Base-by-base conservation (phyloP, 2,797 vertebrate species). In the Peromyscus attwateri region DNA sequence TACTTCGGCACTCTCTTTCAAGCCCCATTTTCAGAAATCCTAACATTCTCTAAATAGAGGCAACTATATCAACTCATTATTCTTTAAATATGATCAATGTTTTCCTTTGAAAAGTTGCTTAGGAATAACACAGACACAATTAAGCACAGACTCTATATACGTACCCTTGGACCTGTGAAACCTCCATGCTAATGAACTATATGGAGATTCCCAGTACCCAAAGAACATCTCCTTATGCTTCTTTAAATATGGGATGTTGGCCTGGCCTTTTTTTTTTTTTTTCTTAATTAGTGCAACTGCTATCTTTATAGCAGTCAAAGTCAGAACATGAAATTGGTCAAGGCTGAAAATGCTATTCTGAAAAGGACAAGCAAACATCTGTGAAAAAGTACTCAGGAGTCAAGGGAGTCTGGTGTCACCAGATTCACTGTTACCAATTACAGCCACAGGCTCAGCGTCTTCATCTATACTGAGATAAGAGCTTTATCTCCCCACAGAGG, bases 11-110 rank as follows among this genome's bases (percentile, higher is more conserved):
- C 31, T 73, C 43, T 29, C 60, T 55, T 90, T 80, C 79, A 43
- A 85, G 40, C 79, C 13, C 14, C 25, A 23, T 68, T 55, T 90
- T n/a, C n/a, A 80, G 37, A 83, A 73, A 62, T 25, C 70, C 60
- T 95, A 89, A 90, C 34, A 75, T 64, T 89, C 60, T 87, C 88
- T 96, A 64, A 76, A 46, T 85, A 91, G 40, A 71, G 88, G n/a
- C 19, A 95, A 40, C 37, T 73, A 14, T 37, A 77, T 71, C 66
- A 92, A 93, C 19, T 75, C 2, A 31, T 60, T 23, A 23, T 62
- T 89, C 66, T 89, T 92, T 68, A 85, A 95, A 92, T 66, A 60
- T 49, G 46, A 55, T 55, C 16, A 91, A 27, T 29, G 55, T n/a
- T 96, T 82, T 85, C 71, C n/a, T 55, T 66, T 81, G 21, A 73